phyloP scores from a whole-genome alignment of 1,140 invertebrate genomes.

The Aleiodes sp. region DNA sequence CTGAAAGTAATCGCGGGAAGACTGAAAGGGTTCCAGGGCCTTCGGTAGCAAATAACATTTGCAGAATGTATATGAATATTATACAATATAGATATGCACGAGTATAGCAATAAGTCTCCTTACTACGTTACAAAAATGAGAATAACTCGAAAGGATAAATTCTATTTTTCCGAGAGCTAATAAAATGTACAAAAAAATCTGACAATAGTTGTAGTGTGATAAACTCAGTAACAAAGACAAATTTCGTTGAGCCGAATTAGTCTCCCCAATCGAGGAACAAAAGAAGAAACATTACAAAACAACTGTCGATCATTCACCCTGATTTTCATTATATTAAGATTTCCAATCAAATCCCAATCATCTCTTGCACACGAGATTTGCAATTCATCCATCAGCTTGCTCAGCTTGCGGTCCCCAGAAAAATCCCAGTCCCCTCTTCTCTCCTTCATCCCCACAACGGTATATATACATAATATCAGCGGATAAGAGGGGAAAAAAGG shows the following conservation, averaged over 20 bases:
- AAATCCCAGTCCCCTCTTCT: neutral
- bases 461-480: neutral
- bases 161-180: too few relatives aligned
- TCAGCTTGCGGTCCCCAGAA: slow-evolving; percentile 15
- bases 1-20: neutral
- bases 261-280: too few relatives aligned
- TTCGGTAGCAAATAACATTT: slow-evolving; percentile 42
- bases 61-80: too few relatives aligned
- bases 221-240: neutral
- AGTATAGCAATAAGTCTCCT: too few relatives aligned
- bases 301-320: slow-evolving; percentile 16
- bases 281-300: neutral
- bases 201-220: neutral
- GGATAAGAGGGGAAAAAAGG: neutral
- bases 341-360: slow-evolving; percentile 22
- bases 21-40: slow-evolving; percentile 23
- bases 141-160: too few relatives aligned
- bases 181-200: neutral
- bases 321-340: slow-evolving; percentile 9
- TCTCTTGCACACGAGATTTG: neutral
- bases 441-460: neutral
- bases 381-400: slow-evolving; percentile 20
- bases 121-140: too few relatives aligned
- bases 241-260: slow-evolving; percentile 3
- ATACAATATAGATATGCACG: too few relatives aligned